phyloP scores from a whole-genome alignment of 2,888 invertebrate genomes.

The Aleiodes alternator region DNA sequence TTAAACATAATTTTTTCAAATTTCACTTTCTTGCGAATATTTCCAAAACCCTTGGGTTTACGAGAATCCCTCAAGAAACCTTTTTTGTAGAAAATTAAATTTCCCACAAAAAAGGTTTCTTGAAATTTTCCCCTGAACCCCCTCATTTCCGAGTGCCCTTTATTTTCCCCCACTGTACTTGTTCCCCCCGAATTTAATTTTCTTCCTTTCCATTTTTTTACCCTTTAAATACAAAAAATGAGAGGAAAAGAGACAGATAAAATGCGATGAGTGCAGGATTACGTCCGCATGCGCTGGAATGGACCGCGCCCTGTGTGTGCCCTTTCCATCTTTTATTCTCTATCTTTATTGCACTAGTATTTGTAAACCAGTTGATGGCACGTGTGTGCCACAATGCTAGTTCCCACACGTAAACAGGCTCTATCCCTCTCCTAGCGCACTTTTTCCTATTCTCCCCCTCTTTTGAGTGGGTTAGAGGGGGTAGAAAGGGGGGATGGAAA shows the following conservation, averaged over 20 bases:
- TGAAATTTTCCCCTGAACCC: too few relatives aligned
- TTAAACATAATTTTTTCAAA: too few relatives aligned
- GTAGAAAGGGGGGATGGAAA: slow-evolving; percentile 38
- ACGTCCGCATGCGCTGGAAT: slow-evolving; percentile 71
- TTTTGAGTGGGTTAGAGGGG: slow-evolving; percentile 28
- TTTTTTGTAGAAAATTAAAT: too few relatives aligned
- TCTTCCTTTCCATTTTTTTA: not conserved
- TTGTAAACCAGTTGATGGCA: slow-evolving; percentile 73
- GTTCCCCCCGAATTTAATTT: too few relatives aligned
- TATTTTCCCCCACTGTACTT: too few relatives aligned
- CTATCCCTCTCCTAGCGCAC: slow-evolving; percentile 8
- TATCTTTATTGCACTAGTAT: slow-evolving; percentile 28
- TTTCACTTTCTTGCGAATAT: too few relatives aligned
- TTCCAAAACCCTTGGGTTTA: too few relatives aligned
- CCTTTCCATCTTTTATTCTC: slow-evolving; percentile 58
- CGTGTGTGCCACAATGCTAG: slow-evolving; percentile 79
- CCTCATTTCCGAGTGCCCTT: too few relatives aligned
- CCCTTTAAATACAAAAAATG: slow-evolving; percentile 6
- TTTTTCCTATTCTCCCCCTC: slow-evolving; percentile 63
- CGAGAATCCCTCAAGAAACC: too few relatives aligned
- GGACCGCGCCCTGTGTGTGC: slow-evolving; percentile 69
- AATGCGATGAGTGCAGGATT: slow-evolving; percentile 56
- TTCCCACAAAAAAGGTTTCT: too few relatives aligned
- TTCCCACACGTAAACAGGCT: slow-evolving; percentile 75
- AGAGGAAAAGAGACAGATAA: slow-evolving; percentile 7